Conservation (phyloP, 2,888 invertebrate genomes). For the Drosophila pseudotakahashii region DNA sequence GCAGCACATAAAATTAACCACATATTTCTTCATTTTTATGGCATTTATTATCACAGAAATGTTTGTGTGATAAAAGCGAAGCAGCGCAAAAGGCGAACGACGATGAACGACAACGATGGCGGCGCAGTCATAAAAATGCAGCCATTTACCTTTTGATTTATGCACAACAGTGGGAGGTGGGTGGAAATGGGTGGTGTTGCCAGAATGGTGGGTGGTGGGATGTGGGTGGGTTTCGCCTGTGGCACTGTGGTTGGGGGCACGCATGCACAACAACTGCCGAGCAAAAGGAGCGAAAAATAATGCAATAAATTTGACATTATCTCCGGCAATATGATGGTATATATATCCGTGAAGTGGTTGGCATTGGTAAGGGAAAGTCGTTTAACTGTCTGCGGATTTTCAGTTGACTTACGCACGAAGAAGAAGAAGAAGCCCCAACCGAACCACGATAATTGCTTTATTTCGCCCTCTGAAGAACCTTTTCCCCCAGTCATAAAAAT, state of each 20-base stretch:
- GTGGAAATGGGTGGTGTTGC: not conserved
- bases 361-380: conserved; percentile 40
- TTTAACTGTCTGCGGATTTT: conserved; percentile 53
- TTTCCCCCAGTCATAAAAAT: conserved; percentile 4
- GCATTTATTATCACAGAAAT: conserved; percentile 82
- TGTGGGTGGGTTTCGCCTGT: conserved; percentile 18
- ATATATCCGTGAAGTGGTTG: conserved; percentile 43
- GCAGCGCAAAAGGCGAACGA: conserved; percentile 58
- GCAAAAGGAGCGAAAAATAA: conserved; percentile 68
- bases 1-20: conserved; percentile 82
- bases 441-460: conserved; percentile 46
- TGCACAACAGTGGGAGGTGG: conserved; percentile 65
- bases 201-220: not conserved
- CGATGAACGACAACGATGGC: conserved; percentile 55
- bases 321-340: conserved; percentile 69
- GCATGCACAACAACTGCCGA: conserved; percentile 40
- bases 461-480: conserved; percentile 23
- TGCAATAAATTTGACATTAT: conserved; percentile 81
- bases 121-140: conserved; percentile 80
- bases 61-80: conserved; percentile 81
- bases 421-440: conserved; percentile 1
- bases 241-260: conserved; percentile 9
- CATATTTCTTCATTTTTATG: conserved; percentile 83
- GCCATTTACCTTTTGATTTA: conserved; percentile 81
- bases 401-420: conserved; percentile 45